phyloP scores from a whole-genome alignment of 2,888 invertebrate species.

The Synanthedon myopaeformis region DNA sequence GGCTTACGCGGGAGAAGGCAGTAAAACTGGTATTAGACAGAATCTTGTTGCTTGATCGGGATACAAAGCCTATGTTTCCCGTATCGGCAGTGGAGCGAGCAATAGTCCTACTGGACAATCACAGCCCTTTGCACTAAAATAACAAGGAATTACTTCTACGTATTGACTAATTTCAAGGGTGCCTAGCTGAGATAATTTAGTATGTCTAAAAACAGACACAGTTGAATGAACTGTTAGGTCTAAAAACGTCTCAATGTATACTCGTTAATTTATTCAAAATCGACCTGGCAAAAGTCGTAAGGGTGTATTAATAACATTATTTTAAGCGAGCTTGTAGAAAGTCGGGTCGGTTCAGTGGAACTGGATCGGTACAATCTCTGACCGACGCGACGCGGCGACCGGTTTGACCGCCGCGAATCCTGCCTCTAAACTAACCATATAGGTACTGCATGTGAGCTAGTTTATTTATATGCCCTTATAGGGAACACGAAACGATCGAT shows the following conservation, averaged over 20 bases:
- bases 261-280: constrained; percentile 12
- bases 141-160: not conserved
- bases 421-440: constrained; percentile 33
- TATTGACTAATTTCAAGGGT: not conserved
- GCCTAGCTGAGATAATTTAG: not conserved
- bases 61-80: too few species aligned
- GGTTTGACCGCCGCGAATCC: constrained; percentile 64
- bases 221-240: constrained; percentile 4
- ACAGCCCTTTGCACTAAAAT: not conserved
- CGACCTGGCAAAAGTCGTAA: not conserved
- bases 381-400: constrained; percentile 26
- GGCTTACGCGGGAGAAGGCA: too few species aligned
- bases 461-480: too few species aligned
- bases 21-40: too few species aligned
- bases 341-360: constrained; percentile 42
- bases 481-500: too few species aligned
- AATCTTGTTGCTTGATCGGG: too few species aligned
- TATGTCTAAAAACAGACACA: too few species aligned
- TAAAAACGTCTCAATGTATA: constrained; percentile 11
- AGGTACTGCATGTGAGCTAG: constrained; percentile 2
- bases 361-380: constrained; percentile 52
- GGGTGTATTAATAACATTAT: not conserved
- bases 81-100: too few species aligned
- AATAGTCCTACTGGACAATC: too few species aligned
- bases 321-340: constrained; percentile 42